Evolutionary conservation across 2,797 vertebrate genomes (phyloP).

Genomic region (Sphenopsis melanotis): DNA sequence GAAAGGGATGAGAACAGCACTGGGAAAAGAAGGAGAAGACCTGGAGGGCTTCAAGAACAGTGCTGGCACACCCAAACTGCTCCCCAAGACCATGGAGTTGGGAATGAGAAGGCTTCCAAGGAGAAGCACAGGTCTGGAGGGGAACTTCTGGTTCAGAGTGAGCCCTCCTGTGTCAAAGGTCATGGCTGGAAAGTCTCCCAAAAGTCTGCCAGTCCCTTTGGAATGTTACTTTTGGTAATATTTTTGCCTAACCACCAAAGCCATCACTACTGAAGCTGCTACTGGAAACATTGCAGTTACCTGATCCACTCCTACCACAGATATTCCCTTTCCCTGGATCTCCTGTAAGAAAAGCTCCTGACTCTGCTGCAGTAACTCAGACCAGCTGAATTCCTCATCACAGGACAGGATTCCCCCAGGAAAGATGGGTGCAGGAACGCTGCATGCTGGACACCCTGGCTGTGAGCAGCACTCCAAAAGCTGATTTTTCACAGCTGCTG

Average conservation of each 20-base stretch:
- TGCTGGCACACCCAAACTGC: fast-evolving
- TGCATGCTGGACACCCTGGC: fast-evolving
- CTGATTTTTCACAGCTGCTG: neutral
- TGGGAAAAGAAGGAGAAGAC: neutral
- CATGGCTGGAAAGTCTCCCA: neutral
- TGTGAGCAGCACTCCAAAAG: neutral
- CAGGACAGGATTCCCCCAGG: neutral
- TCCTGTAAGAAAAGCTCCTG: neutral
- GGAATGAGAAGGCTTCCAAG: neutral
- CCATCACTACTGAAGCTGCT: neutral
- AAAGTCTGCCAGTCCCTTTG: neutral
- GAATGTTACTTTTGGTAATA: neutral
- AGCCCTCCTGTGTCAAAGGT: neutral
- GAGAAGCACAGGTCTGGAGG: neutral
- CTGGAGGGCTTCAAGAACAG: neutral
- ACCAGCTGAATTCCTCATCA: neutral
- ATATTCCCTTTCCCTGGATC: neutral
- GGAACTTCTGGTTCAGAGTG: neutral
- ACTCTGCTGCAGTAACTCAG: neutral
- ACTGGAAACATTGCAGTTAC: neutral
- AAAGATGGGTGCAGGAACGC: neutral
- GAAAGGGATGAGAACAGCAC: neutral
- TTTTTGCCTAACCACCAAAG: neutral
- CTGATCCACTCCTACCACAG: neutral
- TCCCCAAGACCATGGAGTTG: fast-evolving